phyloP scores from a whole-genome alignment of 2,888 invertebrate species.

The Psylliodes chrysocephalus region DNA sequence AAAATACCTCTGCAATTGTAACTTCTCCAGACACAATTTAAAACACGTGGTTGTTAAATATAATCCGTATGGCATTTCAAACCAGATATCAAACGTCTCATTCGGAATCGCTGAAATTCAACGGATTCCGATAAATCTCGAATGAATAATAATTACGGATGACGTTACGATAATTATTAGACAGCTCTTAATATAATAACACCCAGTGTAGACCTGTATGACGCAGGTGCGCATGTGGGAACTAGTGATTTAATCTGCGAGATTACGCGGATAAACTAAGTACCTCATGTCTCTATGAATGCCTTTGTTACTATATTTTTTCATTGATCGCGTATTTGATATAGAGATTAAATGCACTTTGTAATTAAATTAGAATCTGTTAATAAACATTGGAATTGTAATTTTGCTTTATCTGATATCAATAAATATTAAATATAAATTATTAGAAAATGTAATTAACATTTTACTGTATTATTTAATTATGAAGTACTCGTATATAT shows the following conservation, averaged over 20 bases:
- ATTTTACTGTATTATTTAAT: too few relatives aligned
- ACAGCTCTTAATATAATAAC: conserved; percentile 49
- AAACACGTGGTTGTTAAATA: conserved; percentile 12
- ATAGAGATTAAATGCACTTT: neutral
- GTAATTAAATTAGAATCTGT: conserved; percentile 10
- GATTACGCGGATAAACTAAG: conserved; percentile 43
- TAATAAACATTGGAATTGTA: conserved; percentile 1
- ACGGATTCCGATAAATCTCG: conserved; percentile 52
- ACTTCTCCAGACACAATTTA: conserved; percentile 12
- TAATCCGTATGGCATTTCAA: conserved; percentile 21
- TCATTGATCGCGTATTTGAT: neutral
- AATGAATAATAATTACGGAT: conserved; percentile 46
- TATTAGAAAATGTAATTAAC: neutral
- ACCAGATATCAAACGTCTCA: conserved; percentile 27
- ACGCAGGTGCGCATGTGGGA: conserved; percentile 50
- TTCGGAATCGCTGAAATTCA: conserved; percentile 44
- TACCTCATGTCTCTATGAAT: conserved; percentile 8
- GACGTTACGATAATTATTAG: conserved; percentile 46
- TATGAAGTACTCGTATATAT: too few relatives aligned
- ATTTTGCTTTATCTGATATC: neutral
- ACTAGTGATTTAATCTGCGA: conserved; percentile 46
- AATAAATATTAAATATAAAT: neutral
- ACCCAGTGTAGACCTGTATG: conserved; percentile 32
- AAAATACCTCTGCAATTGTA: conserved; percentile 14
- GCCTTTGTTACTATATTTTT: conserved; percentile 1